Base-by-base conservation (phyloP, 2,113 vertebrate genomes). In the Cervus canadensis region DNA sequence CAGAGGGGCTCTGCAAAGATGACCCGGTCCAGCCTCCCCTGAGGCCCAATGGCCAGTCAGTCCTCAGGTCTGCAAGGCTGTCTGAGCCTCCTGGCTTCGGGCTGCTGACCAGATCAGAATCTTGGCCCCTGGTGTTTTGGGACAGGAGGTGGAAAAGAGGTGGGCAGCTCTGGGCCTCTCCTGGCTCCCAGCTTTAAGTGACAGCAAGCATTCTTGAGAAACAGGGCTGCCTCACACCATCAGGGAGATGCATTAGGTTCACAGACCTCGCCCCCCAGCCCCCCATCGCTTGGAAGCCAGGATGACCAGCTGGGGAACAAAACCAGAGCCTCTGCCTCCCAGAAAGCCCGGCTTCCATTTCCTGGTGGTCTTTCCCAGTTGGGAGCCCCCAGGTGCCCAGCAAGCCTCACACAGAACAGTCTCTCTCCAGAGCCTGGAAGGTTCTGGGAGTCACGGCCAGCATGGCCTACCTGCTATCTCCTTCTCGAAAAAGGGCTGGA, bases 401-500 rank as follows among this genome's bases (percentile, higher is more conserved):
- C 17, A 8, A 21, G 28, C 78, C 19, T 2, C 30, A 1, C 12
- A 0, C 3, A 4, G 48, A 3, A 12, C 43, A 5, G 3, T 23
- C 9, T 36, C 54, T 26, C 28, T 25, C 62, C 23, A 2, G 59
- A 84, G 81, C 84, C 74, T 3, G 6, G 2, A 14, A 23, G 36
- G 71, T 9, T 0, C 21, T 30, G 83, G 86, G 76, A 8, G n/a
- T 14, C 7, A 25, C 0, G 13, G 23, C 48, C 76, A 76, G 48
- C 0, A 0, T 10, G 76, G 92, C 99, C 74, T 98, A 99, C 99
- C 99, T 99, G 98, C 97, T 76, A 94, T 96, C 96, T 98, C 96
- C 36, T 79, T 98, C 86, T 99, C 99, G 94, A 99, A 97, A 97
- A 99, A 99, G 1, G 98, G 98, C 97, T 98, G 98, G 98, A 99